Evolutionary conservation across 1,140 invertebrate species (phyloP), one percentile per base, ranked within the genome.

Genomic region (Anoplolepis gracilipes): DNA sequence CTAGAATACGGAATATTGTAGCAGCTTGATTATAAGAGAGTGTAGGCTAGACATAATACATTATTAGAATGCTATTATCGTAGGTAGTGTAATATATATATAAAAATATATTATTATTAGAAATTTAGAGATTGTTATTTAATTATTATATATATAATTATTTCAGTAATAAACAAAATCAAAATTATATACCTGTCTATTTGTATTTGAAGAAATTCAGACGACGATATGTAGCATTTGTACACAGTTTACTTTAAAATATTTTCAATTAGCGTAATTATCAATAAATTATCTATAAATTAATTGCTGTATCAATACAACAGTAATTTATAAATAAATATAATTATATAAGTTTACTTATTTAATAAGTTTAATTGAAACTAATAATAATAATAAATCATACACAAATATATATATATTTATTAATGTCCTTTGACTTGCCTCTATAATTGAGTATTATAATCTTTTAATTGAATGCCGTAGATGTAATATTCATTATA

Each of bases 401-500:
- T n/a, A n/a, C n/a, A n/a, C n/a, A n/a, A n/a, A n/a, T n/a, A 1
- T 28, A 39, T 4, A 6, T 36, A 36, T 3, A 33, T 6, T 28
- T 25, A 59, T 76, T 61, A 22, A 19, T 39, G 2, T n/a, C n/a
- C n/a, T 39, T 5, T 11, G 22, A 25, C 19, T 76, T 42, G 22
- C 7, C 5, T 76, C 22, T 53, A 49, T 70, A 25, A 3, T 57
- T 11, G 25, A 30, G 19, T 8, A 75, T 42, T 28, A 42, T 62
- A 42, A 61, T 62, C 19, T n/a, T 19, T 42, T 25, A 36, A 76
- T 61, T 61, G 16, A 59, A 16, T 16, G 42, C 0, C 8, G 2
- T 25, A 59, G 6, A 75, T 59, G n/a, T 25, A 59, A 59, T 75
- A 59, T 59, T 46, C 30, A 77, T 62, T 64, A 64, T 64, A 39